Percentiles rank a stretch among this genome's conserved stretches.
phyloP scores from a whole-genome alignment of 1,140 invertebrate species.

The Pectinophora gossypiella region DNA sequence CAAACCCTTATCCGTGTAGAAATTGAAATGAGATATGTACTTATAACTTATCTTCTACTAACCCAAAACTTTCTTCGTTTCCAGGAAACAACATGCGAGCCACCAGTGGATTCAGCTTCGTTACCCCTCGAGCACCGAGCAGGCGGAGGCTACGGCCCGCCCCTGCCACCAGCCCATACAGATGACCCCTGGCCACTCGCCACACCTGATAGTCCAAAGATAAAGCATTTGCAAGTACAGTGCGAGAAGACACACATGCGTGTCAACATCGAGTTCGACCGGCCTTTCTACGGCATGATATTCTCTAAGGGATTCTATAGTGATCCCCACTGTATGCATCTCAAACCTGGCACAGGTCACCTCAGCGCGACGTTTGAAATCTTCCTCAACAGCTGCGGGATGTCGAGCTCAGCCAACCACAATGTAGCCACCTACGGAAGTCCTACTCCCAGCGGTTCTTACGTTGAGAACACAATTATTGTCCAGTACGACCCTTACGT shows the following conservation, averaged over 20 bases:
- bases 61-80: conserved; percentile 42
- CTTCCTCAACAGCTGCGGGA: conserved; percentile 93
- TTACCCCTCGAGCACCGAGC: conserved; percentile 86
- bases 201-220: conserved; percentile 91
- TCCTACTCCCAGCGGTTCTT: conserved; percentile 91
- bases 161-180: conserved; percentile 75
- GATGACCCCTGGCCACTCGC: conserved; percentile 91
- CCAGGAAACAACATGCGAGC: conserved; percentile 84
- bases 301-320: conserved; percentile 96
- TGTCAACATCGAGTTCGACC: conserved; percentile 95
- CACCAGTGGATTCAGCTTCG: conserved; percentile 86
- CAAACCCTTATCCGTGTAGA: not conserved
- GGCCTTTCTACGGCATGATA: conserved; percentile 96
- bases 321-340: conserved; percentile 92
- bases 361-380: conserved; percentile 94
- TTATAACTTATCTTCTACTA: not conserved
- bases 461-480: conserved; percentile 96
- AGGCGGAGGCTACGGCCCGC: conserved; percentile 81
- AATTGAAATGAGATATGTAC: not conserved
- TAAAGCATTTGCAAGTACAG: conserved; percentile 94
- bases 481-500: conserved; percentile 96
- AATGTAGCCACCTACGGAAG: conserved; percentile 87
- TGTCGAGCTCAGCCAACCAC: conserved; percentile 91
- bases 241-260: conserved; percentile 97
- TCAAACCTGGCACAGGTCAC: conserved; percentile 92